Evolutionary conservation across 2,113 vertebrate species (phyloP), one percentile per base, ranked within the genome.

Genomic region (Mola mola): DNA sequence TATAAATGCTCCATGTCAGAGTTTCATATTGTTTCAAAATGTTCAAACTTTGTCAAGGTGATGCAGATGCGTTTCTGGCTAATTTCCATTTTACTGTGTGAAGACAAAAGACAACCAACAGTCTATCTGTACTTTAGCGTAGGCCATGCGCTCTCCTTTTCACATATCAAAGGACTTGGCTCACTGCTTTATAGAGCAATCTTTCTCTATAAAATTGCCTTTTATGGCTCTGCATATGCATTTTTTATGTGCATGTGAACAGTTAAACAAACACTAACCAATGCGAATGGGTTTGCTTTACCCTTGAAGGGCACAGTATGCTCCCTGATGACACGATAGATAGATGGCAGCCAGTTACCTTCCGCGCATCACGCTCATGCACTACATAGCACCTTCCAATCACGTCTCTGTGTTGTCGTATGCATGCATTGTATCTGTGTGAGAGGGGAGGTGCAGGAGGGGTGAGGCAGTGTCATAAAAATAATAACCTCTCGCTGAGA

Each of bases 171-270:
- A 22, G 6, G 15, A 31, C 28, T 9, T 49, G 24, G 17, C 33
- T 26, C 16, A 6, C 15, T 20, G 31, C 5, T 34, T 73, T 70
- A 60, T 38, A 22, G 37, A 59, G 28, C 41, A 71, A 48, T 79
- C 46, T 50, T 37, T 21, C 46, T 41, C 36, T 20, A 52, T 22
- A 36, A 22, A 26, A 15, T 26, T 36, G n/a, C 2, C 10, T 10
- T 33, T 42, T 31, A 58, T 36, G 26, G 51, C 43, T 33, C 29
- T 52, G 13, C 19, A 46, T 31, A 46, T 47, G 41, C 41, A 49
- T 49, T 55, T n/a, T 21, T 15, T 12, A 8, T 33, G 16, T 41
- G 15, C 28, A 28, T 49, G 6, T 26, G 4, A 50, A 42, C 7
- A 48, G n/a, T 20, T 13, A 29, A 49, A 28, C n/a, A 55, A 56